A percentile compares a stretch with the other conserved stretches of the same genome.
phyloP scores from a whole-genome alignment of 2,888 invertebrate species.

The Temnothorax ravouxi region DNA sequence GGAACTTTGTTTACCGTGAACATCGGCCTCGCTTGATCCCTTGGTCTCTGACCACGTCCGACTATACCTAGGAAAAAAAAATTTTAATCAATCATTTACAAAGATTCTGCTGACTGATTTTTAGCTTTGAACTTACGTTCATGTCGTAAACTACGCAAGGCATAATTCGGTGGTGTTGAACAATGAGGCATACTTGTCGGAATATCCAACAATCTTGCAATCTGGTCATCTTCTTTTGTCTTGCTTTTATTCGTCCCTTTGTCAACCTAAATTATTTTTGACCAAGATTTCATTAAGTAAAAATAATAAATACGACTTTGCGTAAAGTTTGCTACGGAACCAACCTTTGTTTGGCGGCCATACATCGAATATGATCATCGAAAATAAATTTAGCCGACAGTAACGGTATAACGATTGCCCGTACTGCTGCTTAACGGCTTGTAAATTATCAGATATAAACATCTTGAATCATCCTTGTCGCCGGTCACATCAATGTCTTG shows the following conservation, averaged over 20 bases:
- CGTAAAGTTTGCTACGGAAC: neutral
- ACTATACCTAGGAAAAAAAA: slow-evolving; percentile 75
- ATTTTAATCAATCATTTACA: neutral
- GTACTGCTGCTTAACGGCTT: slow-evolving; percentile 91
- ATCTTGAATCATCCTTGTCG: slow-evolving; percentile 98
- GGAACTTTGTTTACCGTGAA: slow-evolving; percentile 85
- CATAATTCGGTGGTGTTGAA: slow-evolving; percentile 84
- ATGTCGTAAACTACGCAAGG: slow-evolving; percentile 81
- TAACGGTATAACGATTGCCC: slow-evolving; percentile 91
- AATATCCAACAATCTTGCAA: slow-evolving; percentile 96
- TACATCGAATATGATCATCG: slow-evolving; percentile 99
- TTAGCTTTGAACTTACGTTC: slow-evolving; percentile 79
- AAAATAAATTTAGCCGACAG: slow-evolving; percentile 97
- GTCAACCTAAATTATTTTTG: slow-evolving; percentile 78
- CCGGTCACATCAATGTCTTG: slow-evolving; percentile 98
- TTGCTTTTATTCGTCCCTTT: slow-evolving; percentile 96
- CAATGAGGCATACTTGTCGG: slow-evolving; percentile 87
- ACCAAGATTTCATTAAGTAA: neutral
- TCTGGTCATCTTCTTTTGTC: slow-evolving; percentile 99
- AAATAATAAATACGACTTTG: neutral
- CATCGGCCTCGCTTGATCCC: slow-evolving; percentile 82
- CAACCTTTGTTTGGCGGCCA: slow-evolving; percentile 99
- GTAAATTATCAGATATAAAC: slow-evolving; percentile 97
- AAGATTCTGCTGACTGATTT: neutral
- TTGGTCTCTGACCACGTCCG: slow-evolving; percentile 81